These are phyloP conservation scores for Pachyrhynchus sulphureomaculatus DNA, from an alignment of 1,140 invertebrate genomes.

Conservation along the genomic window DNA sequence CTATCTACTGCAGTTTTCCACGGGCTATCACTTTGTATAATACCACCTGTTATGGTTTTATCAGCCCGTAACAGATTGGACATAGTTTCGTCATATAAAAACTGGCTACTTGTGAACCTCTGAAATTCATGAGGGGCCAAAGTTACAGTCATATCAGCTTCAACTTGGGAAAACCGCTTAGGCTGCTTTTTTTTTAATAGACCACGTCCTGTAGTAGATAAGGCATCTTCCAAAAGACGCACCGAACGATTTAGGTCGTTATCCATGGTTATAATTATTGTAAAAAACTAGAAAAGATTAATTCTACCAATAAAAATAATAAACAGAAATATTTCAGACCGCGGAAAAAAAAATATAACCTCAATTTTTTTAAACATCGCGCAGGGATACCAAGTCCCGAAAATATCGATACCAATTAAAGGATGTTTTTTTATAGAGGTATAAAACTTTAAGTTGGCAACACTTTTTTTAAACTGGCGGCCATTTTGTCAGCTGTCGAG, in stretches of 20 bases:
- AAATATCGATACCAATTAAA: no score
- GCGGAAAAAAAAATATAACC: no score
- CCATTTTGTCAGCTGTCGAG: no score
- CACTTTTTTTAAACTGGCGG: no score
- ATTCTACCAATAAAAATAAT: no score
- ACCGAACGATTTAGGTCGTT: conserved; percentile 46
- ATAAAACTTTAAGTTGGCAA: no score
- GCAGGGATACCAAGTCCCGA: no score
- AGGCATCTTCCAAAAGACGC: conserved; percentile 46
- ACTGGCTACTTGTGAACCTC: conserved; percentile 38
- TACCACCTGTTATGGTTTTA: conserved; percentile 51
- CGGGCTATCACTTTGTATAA: conserved; percentile 52
- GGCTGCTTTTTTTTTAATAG: conserved; percentile 34
- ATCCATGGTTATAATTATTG: conserved; percentile 37
- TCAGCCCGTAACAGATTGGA: conserved; percentile 43
- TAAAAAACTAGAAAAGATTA: no score
- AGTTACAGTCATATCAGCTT: conserved; percentile 42
- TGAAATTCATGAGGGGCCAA: conserved; percentile 46
- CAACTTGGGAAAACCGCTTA: conserved; percentile 10
- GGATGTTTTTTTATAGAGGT: no score
- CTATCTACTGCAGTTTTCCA: conserved; percentile 56
- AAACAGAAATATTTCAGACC: no score
- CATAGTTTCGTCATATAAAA: conserved; percentile 49
- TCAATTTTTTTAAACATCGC: no score
- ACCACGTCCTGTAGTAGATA: conserved; percentile 37